Conservation (phyloP, 2,113 vertebrate genomes). For the Muntiacus muntjak region DNA sequence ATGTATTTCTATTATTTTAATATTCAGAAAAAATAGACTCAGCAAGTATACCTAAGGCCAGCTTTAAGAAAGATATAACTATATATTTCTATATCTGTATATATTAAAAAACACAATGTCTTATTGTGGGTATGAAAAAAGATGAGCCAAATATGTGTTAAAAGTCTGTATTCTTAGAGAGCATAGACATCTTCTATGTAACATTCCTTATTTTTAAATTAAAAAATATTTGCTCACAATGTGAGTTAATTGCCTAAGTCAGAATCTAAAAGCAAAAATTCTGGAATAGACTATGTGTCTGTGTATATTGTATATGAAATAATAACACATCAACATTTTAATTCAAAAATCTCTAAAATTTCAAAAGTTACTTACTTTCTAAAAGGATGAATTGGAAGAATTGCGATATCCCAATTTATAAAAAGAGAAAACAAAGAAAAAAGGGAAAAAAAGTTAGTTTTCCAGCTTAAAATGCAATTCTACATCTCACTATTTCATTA, state of each 20-base stretch:
- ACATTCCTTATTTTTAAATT: background rate
- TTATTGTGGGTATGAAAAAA: background rate
- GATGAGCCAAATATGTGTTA: background rate
- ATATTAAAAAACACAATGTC: background rate
- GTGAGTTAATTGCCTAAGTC: background rate
- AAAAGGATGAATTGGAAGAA: slow-evolving; percentile 60
- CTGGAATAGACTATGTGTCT: background rate
- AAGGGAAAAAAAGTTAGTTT: slow-evolving; percentile 68
- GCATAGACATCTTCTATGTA: background rate
- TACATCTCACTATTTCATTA: background rate
- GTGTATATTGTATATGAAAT: background rate
- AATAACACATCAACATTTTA: background rate
- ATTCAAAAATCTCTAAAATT: slow-evolving; percentile 32
- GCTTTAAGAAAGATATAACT: background rate
- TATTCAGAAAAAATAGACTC: background rate
- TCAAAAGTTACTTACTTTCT: slow-evolving; percentile 84
- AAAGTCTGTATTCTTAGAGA: background rate
- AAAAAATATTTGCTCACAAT: background rate
- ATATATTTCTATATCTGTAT: background rate
- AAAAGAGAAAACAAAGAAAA: slow-evolving; percentile 46
- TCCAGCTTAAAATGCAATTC: background rate
- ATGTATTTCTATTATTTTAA: background rate
- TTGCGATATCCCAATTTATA: slow-evolving; percentile 61
- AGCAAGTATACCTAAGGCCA: background rate
- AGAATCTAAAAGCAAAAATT: background rate